Conservation (phyloP, 2,888 invertebrate genomes). For the Xanthia icteritia region DNA sequence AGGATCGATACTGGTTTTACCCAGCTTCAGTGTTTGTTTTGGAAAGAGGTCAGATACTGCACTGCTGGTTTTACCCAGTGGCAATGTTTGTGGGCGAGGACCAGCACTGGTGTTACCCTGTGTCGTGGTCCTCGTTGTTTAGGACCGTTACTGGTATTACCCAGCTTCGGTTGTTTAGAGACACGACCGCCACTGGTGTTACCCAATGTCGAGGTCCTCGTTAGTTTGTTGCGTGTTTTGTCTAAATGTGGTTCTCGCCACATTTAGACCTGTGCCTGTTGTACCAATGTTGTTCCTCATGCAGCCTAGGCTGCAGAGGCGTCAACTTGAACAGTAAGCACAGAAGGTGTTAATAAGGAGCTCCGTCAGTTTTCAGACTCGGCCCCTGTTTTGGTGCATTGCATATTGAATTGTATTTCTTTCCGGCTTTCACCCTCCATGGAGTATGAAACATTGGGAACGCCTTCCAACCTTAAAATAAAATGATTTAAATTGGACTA, state of each 20-base stretch:
- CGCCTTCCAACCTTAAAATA: neutral
- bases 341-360: neutral
- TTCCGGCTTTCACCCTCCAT: neutral
- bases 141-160: neutral
- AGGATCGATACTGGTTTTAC: neutral
- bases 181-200: conserved; percentile 20
- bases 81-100: neutral
- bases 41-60: neutral
- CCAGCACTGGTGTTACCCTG: conserved; percentile 1
- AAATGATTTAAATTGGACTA: neutral
- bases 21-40: neutral
- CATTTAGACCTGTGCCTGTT: neutral
- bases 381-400: too few species aligned
- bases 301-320: neutral
- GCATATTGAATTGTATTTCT: neutral
- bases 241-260: neutral
- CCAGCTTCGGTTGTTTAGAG: conserved; percentile 3
- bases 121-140: neutral
- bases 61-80: conserved; percentile 7
- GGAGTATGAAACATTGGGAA: neutral
- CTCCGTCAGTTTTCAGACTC: conserved; percentile 7
- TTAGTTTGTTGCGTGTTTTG: conserved; percentile 1
- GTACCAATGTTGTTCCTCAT: too few species aligned
- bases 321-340: neutral
- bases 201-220: conserved; percentile 1